Conservation (phyloP, 2,113 vertebrate genomes). For the Himantopus leucocephalus region DNA sequence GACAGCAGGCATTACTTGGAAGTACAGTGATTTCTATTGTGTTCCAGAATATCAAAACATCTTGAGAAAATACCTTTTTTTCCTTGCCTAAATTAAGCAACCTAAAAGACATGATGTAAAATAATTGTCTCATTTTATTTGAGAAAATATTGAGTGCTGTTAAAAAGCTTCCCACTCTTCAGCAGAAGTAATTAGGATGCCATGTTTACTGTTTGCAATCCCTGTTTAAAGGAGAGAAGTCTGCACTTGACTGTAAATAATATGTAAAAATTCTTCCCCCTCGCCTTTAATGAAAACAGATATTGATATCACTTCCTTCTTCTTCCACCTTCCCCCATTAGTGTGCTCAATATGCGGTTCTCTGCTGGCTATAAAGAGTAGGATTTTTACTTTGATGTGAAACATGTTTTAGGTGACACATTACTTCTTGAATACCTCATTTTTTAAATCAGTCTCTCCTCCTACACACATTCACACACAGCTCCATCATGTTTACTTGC, state of each 20-base stretch:
- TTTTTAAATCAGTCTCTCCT: background rate
- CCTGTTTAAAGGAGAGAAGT: background rate
- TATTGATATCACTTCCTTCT: background rate
- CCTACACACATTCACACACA: background rate
- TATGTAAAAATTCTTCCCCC: background rate
- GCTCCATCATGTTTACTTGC: background rate
- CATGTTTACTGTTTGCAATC: background rate
- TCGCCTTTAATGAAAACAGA: background rate
- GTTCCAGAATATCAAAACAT: slow-evolving; percentile 33
- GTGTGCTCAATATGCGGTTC: background rate
- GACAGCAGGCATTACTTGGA: slow-evolving; percentile 5
- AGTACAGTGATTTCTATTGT: slow-evolving; percentile 53
- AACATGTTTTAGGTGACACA: background rate
- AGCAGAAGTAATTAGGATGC: background rate
- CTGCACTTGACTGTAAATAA: background rate
- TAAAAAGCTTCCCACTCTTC: background rate
- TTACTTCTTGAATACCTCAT: background rate
- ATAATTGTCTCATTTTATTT: background rate
- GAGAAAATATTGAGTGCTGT: background rate
- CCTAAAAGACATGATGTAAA: background rate
- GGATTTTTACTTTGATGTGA: background rate
- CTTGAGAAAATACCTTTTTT: background rate
- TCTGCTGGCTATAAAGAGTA: background rate
- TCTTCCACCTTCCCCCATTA: background rate
- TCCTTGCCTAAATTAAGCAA: background rate